Percentiles rank a stretch among this genome's conserved stretches.
phyloP scores from a whole-genome alignment of 2,113 vertebrate genomes.

The Anser cygnoides region DNA sequence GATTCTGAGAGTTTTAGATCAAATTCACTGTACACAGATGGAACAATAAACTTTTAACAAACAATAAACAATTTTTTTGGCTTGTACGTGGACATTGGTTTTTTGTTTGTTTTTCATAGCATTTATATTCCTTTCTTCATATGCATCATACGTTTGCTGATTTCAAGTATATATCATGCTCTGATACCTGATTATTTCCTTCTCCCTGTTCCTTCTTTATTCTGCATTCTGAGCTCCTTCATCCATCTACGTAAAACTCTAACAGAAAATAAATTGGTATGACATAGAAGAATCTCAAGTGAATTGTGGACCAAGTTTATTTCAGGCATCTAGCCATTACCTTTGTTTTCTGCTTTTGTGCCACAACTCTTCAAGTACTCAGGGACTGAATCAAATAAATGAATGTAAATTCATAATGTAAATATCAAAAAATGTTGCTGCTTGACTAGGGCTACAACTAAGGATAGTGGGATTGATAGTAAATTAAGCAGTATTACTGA shows the following conservation, averaged over 20 bases:
- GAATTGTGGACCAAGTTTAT: neutral
- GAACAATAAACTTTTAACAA: neutral
- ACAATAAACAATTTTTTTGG: neutral
- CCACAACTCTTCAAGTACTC: neutral
- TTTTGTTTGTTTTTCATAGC: neutral
- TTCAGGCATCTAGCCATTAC: neutral
- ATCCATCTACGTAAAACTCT: neutral
- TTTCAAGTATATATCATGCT: neutral
- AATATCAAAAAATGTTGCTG: neutral
- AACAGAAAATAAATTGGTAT: neutral
- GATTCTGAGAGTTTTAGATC: neutral
- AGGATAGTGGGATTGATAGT: neutral
- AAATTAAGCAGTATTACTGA: neutral
- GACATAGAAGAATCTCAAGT: neutral
- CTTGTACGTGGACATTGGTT: rapidly evolving
- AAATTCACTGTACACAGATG: neutral
- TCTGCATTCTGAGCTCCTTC: neutral
- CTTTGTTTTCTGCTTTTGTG: neutral
- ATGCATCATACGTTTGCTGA: neutral
- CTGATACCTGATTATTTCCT: neutral
- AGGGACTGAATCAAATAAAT: neutral
- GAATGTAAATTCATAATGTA: rapidly evolving
- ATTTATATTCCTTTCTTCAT: neutral
- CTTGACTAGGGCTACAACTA: neutral
- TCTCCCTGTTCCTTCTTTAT: neutral